Evolutionary conservation across 2,888 invertebrate genomes (phyloP), one percentile per base, ranked within the genome.

Genomic region (Galerucella nymphaeae): DNA sequence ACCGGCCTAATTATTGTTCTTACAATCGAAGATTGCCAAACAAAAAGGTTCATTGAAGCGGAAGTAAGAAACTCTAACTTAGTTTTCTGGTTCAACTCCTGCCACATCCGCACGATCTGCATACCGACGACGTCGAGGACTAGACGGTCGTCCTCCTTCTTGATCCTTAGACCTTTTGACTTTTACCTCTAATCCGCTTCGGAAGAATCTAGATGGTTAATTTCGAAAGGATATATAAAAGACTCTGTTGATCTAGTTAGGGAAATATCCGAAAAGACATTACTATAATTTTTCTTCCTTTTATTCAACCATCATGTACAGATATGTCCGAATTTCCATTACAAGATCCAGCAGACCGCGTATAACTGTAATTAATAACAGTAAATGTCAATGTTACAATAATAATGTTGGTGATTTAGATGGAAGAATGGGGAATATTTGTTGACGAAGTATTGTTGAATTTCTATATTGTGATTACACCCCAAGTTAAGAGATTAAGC

Each of bases 401-500:
- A 79, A 79, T 77, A 78, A 78, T 76, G 78, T 79, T 78, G 75
- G 76, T 78, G 79, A 80, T 78, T 72, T 66, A 72, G 66, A 74
- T 69, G 69, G 72, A 72, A 70, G 65, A 72, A 76, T 73, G 66
- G 80, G 81, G 80, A 82, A 82, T 82, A 81, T 82, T 79, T 84
- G 82, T 82, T 83, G 83, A 84, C 83, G 83, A 82, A 82, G 82
- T 82, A 84, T 82, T 82, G 79, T 64, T 63, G 66, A 45, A 72
- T 72, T 66, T 66, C 58, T 55, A 55, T 23, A 50, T 50, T 66
- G 70, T 62, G 63, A 73, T 73, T 74, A 74, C 71, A 62, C 71
- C 70, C 71, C 48, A 62, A 66, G 55, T 67, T 82, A 83, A 82
- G 83, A 85, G 86, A 86, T 86, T 86, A 86, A 85, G 85, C 85